Evolutionary conservation across 2,797 vertebrate species (phyloP), one percentile per base, ranked within the genome.

Genomic region (Fistularia commersonii): DNA sequence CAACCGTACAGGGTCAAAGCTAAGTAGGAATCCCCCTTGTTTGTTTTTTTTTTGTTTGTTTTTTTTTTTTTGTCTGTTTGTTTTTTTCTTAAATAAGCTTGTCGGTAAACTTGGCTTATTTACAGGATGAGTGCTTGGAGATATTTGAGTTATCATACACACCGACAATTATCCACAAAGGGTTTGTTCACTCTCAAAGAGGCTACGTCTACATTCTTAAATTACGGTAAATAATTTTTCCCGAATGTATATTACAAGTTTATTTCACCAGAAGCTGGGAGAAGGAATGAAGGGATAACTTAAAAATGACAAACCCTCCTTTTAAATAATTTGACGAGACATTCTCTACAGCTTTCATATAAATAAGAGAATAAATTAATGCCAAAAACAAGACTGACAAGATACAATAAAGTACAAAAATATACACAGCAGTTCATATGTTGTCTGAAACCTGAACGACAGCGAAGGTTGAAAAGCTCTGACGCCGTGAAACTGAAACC

Each of bases 141-240:
- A 78, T 61, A 87, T 86, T 84, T 72, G 74, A 90, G 88, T 88
- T 79, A 51, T 76, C 56, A 80, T 82, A 89, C 80, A 88, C 79
- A 88, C 81, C 69, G 88, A 92, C 91, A 79, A 72, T 90, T 87
- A 91, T 87, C 89, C 91, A 93, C 89, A 74, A 84, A 91, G 87
- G 89, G 80, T 82, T 57, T 38, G 64, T 64, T 81, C 83, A 2
- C 79, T 83, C 88, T 84, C 82, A 84, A 77, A 89, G 89, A 91
- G 90, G 90, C 92, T 95, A 94, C 35, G 84, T 92, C 92, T 95
- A 95, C 92, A 92, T 93, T 94, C 92, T 92, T 90, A 92, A 93
- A 91, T 92, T 89, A 92, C 85, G 77, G 80, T 85, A 90, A 91
- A 92, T 91, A 83, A 91, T 88, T 86, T 74, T 68, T 64, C 62